Percentiles rank a stretch among this genome's conserved stretches.
phyloP scores from a whole-genome alignment of 2,113 vertebrate genomes.

The Alectura lathami region DNA sequence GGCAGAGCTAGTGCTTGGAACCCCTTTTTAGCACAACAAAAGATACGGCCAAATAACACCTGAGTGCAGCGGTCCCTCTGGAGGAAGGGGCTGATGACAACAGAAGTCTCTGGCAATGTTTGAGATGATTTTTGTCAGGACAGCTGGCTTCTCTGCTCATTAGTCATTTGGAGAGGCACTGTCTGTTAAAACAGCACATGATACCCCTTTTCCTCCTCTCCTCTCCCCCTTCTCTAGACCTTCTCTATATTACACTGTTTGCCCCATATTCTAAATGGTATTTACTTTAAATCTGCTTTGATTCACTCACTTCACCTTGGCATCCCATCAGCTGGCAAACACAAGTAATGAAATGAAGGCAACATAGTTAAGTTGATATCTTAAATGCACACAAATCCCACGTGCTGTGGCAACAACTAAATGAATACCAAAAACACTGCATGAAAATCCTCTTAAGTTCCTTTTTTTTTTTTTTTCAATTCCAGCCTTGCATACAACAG shows the following conservation, averaged over 20 bases:
- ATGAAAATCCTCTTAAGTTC: constrained; percentile 64
- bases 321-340: constrained; percentile 50
- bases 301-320: constrained; percentile 45
- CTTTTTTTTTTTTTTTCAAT: constrained; percentile 4
- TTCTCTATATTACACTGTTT: background rate
- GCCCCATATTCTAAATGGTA: constrained; percentile 10
- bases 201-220: background rate
- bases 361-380: constrained; percentile 40
- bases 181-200: background rate
- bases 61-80: background rate
- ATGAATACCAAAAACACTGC: constrained; percentile 44
- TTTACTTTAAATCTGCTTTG: constrained; percentile 60
- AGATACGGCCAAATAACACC: background rate
- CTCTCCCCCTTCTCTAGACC: background rate
- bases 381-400: constrained; percentile 66
- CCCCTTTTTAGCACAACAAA: background rate
- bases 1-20: background rate
- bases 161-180: background rate
- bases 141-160: background rate
- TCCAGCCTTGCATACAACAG: constrained; percentile 21
- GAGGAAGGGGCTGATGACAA: background rate
- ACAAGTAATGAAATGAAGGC: constrained; percentile 43
- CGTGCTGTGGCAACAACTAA: constrained; percentile 54
- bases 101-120: background rate
- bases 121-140: background rate